Conservation (phyloP, 2,797 vertebrate species). For the Sebastes trivittatus region DNA sequence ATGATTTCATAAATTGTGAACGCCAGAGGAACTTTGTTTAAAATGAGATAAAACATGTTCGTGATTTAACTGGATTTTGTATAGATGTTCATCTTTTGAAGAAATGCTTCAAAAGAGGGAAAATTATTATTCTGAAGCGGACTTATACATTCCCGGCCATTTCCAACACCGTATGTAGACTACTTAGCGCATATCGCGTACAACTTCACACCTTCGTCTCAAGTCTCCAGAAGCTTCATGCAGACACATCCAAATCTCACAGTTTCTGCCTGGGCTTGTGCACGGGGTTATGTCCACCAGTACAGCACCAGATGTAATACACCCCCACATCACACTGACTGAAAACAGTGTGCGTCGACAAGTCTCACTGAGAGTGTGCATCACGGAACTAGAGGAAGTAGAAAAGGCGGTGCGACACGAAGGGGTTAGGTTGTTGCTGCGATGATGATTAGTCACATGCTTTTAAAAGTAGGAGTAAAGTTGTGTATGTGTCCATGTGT, state of each 20-base stretch:
- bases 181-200: background rate
- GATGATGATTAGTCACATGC: background rate
- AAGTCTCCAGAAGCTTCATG: background rate
- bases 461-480: background rate
- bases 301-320: constrained; percentile 44
- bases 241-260: background rate
- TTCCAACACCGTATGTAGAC: background rate
- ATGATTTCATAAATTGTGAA: background rate
- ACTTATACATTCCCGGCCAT: background rate
- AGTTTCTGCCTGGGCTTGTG: constrained; percentile 9
- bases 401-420: background rate
- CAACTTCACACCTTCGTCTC: constrained; percentile 6
- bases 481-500: constrained; percentile 3
- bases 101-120: background rate
- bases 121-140: background rate
- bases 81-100: background rate
- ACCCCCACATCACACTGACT: constrained; percentile 38
- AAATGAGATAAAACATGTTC: background rate
- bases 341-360: constrained; percentile 15
- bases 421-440: background rate
- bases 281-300: constrained; percentile 8
- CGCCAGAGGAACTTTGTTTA: background rate
- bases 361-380: background rate
- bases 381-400: constrained; percentile 1
- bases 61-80: background rate